These are phyloP conservation scores for Pedicia rivosa DNA, from an alignment of 2,888 invertebrate genomes.

Conservation along the genomic window DNA sequence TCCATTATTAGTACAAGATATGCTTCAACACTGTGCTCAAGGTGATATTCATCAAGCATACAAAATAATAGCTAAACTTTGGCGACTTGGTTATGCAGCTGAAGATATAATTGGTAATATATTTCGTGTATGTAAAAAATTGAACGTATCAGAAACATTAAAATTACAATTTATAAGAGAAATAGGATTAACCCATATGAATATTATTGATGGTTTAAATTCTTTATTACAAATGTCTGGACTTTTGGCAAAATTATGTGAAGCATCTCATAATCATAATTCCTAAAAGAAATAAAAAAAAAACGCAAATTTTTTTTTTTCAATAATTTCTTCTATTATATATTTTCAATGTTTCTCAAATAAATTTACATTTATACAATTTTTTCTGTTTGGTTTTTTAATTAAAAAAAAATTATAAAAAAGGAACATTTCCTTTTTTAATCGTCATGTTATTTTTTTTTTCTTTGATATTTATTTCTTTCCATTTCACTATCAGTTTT, in stretches of 20 bases:
- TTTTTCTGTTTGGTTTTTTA: too few species aligned
- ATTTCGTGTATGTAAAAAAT: conserved; percentile 82
- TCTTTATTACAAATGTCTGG: conserved; percentile 84
- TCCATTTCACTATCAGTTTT: too few species aligned
- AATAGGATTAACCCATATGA: conserved; percentile 81
- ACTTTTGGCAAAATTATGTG: conserved; percentile 69
- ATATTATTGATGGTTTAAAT: conserved; percentile 75
- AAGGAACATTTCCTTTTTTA: too few species aligned
- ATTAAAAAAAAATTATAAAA: too few species aligned
- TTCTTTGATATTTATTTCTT: too few species aligned
- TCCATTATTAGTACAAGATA: conserved; percentile 79
- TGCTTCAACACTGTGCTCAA: conserved; percentile 69
- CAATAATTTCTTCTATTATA: too few species aligned
- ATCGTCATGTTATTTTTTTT: too few species aligned
- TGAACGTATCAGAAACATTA: conserved; percentile 62
- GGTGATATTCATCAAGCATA: conserved; percentile 77
- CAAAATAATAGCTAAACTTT: conserved; percentile 74
- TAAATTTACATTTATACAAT: too few species aligned
- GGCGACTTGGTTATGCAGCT: conserved; percentile 87
- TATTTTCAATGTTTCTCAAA: too few species aligned
- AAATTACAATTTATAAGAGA: conserved; percentile 79
- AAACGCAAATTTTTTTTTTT: too few species aligned
- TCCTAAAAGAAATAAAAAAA: too few species aligned
- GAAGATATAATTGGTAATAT: conserved; percentile 94
- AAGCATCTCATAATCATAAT: conserved; percentile 15